Conservation (phyloP, 2,888 invertebrate species). For the Spialia ferax region DNA sequence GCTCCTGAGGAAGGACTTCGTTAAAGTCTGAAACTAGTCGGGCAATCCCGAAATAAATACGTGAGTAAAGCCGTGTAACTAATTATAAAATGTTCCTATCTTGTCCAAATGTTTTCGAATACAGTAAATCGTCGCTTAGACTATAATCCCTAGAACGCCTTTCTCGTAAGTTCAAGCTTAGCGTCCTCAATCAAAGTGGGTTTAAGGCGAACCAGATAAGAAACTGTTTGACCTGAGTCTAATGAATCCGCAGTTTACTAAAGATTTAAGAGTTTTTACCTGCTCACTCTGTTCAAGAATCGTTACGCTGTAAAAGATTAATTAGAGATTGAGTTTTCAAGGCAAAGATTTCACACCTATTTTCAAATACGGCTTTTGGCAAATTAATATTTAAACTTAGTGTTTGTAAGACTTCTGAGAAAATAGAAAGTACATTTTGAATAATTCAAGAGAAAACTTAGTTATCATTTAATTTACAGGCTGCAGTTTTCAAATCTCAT, state of each 20-base stretch:
- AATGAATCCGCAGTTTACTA: slow-evolving; percentile 35
- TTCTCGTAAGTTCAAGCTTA: slow-evolving; percentile 32
- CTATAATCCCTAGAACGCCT: slow-evolving; percentile 25
- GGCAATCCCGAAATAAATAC: no score
- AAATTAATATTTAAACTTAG: no score
- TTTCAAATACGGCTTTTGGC: no score
- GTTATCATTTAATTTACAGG: no score
- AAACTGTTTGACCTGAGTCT: slow-evolving; percentile 28
- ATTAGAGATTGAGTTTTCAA: not conserved
- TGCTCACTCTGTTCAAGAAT: slow-evolving; percentile 2
- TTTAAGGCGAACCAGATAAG: slow-evolving; percentile 34
- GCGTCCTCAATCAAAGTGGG: slow-evolving; percentile 34
- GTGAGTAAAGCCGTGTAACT: no score
- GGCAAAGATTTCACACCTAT: not conserved
- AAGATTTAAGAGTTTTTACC: slow-evolving; percentile 26
- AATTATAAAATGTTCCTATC: no score
- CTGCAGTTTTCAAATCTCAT: not conserved
- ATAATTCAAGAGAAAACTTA: no score
- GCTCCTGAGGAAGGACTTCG: no score
- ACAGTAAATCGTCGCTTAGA: slow-evolving; percentile 35
- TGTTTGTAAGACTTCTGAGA: no score
- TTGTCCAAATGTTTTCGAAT: slow-evolving; percentile 11
- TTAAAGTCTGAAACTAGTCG: no score
- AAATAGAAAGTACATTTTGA: no score
- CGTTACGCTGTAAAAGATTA: not conserved